Evolutionary conservation across 2,888 invertebrate genomes (phyloP), one percentile per base, ranked within the genome.

Genomic region (Lomographa bimaculata): DNA sequence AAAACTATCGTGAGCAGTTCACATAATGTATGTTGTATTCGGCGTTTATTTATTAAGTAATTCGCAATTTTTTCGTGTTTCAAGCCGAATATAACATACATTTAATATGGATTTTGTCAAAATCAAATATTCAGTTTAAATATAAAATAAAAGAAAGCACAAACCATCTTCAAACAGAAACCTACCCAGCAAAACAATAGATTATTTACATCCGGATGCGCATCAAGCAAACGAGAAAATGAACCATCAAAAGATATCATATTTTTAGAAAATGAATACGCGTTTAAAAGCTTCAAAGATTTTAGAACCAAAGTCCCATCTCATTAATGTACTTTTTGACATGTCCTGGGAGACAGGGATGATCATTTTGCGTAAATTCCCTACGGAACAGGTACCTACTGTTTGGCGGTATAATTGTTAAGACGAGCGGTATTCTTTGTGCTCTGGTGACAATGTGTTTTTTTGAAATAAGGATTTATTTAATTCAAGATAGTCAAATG

Each of bases 301-400:
- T 70, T 64, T 56, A 64, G 64, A 66, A 67, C 70, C 66, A 71
- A 68, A 70, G 66, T 61, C 57, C 71, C 76, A 73, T 83, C 75
- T 80, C 79, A 75, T 82, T 79, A 81, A 75, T 75, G 61, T 63
- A 70, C 68, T 70, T 72, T 71, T 70, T 68, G 69, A 66, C 58
- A 60, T 52, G 50, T 60, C 37, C 29, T 37, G n/a, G 8, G 28
- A 20, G 35, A 38, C 33, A 11, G 53, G 58, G 67, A 64, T 83
- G 82, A 82, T 84, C 84, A 82, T 79, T 76, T 75, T 51, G 53
- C 77, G 80, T 77, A 71, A 74, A 60, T 64, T 81, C 82, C 82
- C 81, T 46, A 63, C 75, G 84, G 83, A 80, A 64, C 57, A 47
- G 14, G 4, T 14, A 14, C 14, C 14, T 57, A 36, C 28, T 39